phyloP scores from a whole-genome alignment of 2,113 vertebrate species.

The Aphelocoma coerulescens region DNA sequence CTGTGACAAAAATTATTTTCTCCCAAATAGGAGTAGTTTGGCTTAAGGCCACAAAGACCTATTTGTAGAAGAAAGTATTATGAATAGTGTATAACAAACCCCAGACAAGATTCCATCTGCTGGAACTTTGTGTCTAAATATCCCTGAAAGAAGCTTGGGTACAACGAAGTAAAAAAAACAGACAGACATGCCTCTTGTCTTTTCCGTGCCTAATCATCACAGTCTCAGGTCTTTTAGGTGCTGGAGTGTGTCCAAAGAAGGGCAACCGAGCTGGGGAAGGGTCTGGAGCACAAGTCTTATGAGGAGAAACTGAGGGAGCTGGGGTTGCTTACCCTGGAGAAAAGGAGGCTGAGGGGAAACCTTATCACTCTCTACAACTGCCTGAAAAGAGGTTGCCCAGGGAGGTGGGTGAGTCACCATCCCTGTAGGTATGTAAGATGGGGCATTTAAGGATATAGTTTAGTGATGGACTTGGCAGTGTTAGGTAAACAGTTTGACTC shows the following conservation, averaged over 20 bases:
- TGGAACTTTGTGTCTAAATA: background rate
- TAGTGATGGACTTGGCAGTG: background rate
- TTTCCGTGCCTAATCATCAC: background rate
- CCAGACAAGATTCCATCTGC: background rate
- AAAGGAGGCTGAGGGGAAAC: background rate
- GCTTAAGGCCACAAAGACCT: background rate
- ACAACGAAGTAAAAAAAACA: background rate
- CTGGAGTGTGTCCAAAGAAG: background rate
- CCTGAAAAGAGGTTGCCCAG: background rate
- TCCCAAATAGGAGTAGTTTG: background rate
- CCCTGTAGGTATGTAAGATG: background rate
- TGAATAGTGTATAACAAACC: background rate
- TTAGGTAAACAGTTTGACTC: background rate
- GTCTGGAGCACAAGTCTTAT: background rate
- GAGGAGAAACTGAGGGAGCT: background rate
- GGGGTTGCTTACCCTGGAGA: background rate
- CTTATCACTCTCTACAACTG: background rate
- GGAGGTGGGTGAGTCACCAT: background rate
- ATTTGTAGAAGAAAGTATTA: background rate
- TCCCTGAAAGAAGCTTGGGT: background rate
- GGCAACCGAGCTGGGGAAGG: background rate
- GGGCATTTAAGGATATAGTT: background rate
- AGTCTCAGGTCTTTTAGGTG: background rate
- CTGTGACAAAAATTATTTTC: background rate
- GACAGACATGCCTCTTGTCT: rapidly evolving